phyloP scores from a whole-genome alignment of 2,797 vertebrate genomes.

The Cuculus canorus region DNA sequence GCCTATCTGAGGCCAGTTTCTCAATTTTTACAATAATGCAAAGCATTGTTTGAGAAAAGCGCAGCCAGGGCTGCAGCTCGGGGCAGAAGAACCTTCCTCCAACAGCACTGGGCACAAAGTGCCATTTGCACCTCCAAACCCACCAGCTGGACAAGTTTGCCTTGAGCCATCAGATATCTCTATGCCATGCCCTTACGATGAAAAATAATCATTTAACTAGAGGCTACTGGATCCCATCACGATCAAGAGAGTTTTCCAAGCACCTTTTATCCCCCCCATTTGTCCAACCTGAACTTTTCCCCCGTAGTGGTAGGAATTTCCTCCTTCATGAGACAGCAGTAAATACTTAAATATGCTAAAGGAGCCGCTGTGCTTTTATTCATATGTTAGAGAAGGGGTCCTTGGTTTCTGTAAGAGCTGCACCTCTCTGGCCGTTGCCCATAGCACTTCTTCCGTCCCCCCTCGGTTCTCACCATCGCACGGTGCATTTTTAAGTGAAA shows the following conservation, averaged over 20 bases:
- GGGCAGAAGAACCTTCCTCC: not conserved
- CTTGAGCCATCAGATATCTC: accelerated
- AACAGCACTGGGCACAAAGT: accelerated
- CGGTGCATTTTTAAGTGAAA: accelerated
- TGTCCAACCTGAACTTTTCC: not conserved
- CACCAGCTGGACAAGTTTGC: not conserved
- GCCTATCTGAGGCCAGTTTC: not conserved
- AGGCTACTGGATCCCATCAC: not conserved
- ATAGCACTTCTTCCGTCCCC: not conserved
- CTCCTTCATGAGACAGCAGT: slow-evolving; percentile 16
- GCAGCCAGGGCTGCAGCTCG: not conserved
- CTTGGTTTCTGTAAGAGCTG: not conserved
- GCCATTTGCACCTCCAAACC: not conserved
- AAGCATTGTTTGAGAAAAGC: not conserved
- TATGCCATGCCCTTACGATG: accelerated
- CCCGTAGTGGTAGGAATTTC: slow-evolving; percentile 30
- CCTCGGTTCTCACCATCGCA: accelerated
- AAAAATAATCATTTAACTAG: not conserved
- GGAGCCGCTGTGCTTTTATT: not conserved
- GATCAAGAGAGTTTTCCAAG: not conserved
- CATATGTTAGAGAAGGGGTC: accelerated
- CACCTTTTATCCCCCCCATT: not conserved
- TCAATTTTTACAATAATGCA: not conserved
- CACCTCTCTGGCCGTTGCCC: accelerated
- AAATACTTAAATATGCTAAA: not conserved